A percentile compares a stretch with the other conserved stretches of the same genome.
Conservation (phyloP, 2,113 vertebrate species). For the Pituophis catenifer region DNA sequence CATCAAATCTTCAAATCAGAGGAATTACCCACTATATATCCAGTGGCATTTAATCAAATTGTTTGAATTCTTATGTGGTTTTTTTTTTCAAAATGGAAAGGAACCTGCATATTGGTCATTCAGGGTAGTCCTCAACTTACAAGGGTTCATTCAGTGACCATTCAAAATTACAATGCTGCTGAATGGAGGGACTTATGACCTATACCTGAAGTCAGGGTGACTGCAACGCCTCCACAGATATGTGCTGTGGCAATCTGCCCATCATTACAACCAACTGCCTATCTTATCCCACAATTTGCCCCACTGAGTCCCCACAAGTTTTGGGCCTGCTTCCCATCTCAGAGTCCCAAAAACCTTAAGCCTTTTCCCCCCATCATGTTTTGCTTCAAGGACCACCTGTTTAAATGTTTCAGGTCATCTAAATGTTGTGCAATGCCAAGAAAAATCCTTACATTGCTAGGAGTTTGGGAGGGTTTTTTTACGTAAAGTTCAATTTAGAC, state of each 20-base stretch:
- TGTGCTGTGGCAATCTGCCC: not conserved
- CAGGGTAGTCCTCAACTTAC: not conserved
- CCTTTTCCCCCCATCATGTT: not conserved
- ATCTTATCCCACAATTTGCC: not conserved
- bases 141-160: not conserved
- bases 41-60: not conserved
- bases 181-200: not conserved
- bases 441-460: not conserved
- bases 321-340: not conserved
- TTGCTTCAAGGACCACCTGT: not conserved
- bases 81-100: not conserved
- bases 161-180: not conserved
- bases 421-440: constrained; percentile 9
- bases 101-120: not conserved
- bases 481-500: not conserved
- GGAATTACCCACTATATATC: not conserved
- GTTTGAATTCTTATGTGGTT: not conserved
- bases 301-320: not conserved
- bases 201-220: not conserved
- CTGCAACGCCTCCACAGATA: not conserved
- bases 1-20: not conserved
- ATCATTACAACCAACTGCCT: not conserved
- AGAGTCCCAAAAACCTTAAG: not conserved
- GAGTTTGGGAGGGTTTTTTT: not conserved
- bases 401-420: not conserved